phyloP scores from a whole-genome alignment of 37 sponge, comb jelly and placozoan species.

The Mnemiopsis leidyi region DNA sequence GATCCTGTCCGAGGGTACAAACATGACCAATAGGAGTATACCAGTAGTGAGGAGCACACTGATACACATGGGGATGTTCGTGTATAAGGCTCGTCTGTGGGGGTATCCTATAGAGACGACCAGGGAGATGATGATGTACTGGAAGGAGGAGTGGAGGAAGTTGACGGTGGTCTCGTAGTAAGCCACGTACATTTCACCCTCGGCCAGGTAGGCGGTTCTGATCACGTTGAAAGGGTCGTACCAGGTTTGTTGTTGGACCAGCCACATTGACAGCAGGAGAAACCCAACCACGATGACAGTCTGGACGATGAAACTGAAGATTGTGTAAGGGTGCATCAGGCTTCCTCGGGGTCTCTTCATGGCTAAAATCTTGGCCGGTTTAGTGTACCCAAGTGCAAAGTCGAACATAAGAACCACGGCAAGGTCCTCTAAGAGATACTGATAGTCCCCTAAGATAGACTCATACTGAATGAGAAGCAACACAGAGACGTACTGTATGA shows the following conservation, averaged over 20 bases:
- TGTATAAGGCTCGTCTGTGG: conserved; percentile 75
- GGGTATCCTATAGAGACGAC: conserved; percentile 80
- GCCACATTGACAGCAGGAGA: background rate
- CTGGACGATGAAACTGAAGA: conserved; percentile 21
- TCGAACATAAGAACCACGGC: conserved; percentile 73
- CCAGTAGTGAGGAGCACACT: background rate
- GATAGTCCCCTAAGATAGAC: conserved; percentile 79
- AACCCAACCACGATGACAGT: background rate
- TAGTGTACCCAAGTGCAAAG: conserved; percentile 67
- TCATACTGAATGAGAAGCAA: conserved; percentile 77
- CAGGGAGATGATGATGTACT: conserved; percentile 75
- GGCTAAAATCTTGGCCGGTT: background rate
- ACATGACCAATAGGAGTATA: background rate
- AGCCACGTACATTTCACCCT: conserved; percentile 67
- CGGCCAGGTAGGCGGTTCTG: conserved; percentile 65
- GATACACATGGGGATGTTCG: conserved; percentile 68
- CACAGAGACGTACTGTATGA: conserved; percentile 79
- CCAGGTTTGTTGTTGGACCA: conserved; percentile 17
- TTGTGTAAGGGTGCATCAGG: background rate
- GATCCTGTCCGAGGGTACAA: background rate
- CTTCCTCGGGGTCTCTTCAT: background rate
- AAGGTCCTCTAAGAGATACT: conserved; percentile 82
- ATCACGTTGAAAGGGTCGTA: conserved; percentile 59
- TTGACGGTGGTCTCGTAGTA: conserved; percentile 77
- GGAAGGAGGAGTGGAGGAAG: conserved; percentile 75